Base-by-base conservation (phyloP, 2,797 vertebrate species). In the Heteromormyrus szaboi region DNA sequence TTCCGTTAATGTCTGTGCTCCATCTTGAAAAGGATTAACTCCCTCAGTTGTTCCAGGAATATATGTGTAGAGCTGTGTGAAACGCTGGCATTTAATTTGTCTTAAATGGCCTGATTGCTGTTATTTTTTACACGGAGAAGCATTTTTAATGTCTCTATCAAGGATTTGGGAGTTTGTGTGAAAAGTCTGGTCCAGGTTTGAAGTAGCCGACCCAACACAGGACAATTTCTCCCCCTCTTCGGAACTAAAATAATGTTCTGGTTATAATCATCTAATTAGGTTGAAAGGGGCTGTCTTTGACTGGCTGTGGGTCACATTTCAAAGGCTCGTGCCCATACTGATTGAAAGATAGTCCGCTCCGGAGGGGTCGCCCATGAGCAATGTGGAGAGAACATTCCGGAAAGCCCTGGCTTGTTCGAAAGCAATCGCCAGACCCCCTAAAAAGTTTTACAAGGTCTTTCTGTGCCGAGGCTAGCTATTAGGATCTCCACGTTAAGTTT, bases 181-280 rank as follows among this genome's bases (percentile, higher is more conserved):
- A 92, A 91, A 92, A 92, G 90, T 93, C 93, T 90, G 92, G 92
- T 90, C 92, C 91, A 89, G 93, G 93, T 94, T 93, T 89, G 91
- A 89, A 90, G 92, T 91, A 95, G 94, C 95, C 95, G 95, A 95
- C 94, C 93, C 91, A 88, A 83, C 92, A 91, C 93, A 94, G 93
- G 93, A 94, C 93, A 94, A 93, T 91, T 91, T 93, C 94, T 93
- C 93, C 91, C 90, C 90, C 72, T 91, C 72, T 90, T 90, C 89
- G 84, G 91, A 94, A 95, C 93, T 95, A 96, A 95, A 97, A 96
- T 96, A 96, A 97, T 96, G 95, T 95, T 97, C 96, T 96, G 96
- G 96, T 95, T 95, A 94, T 95, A 97, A 97, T 96, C 95, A 96
- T 95, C 94, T 94, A 94, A 94, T 95, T 96, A 93, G 94, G 92